Evolutionary conservation across 2,888 invertebrate genomes (phyloP), one percentile per base, ranked within the genome.

Genomic region (Lasioglossum pauxillum): DNA sequence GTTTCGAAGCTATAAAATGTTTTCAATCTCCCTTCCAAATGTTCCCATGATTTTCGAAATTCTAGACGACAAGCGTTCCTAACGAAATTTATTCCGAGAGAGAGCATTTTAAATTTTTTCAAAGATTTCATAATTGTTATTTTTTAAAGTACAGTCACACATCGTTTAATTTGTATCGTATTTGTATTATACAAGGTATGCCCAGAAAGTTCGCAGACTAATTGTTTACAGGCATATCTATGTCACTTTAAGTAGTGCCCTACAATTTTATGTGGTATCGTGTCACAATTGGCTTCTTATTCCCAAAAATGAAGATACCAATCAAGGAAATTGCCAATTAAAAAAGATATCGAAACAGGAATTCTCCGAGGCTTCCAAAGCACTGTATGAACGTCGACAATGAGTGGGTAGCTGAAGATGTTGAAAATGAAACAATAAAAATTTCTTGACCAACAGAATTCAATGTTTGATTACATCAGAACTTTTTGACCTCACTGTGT

Each of bases 1-100:
- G 71, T 74, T 46, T 74, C 75, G 12, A 75, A 78, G 72, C 78
- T 81, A 27, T 16, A 64, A 27, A 64, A 64, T 31, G 2, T 31
- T 27, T 16, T 5, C 60, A 2, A 31, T 16, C 7, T 27, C 27
- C 12, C 27, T 31, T 16, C 31, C 31, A 7, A 64, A 64, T 31
- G n/a, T 27, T 27, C 10, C 12, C 60, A 60, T 14, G 12, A 16
- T 31, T 16, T 31, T 64, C 27, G 2, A 31, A 64, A 64, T 64
- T 31, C 16, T 14, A 5, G 5, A 64, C 1, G 16, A 64, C 7
- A 16, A 27, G 14, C 14, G 14, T 5, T 14, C 49, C 4, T 0
- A 64, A 64, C 31, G 16, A 31, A 31, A 64, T 27, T 64, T 27
- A 64, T 7, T 60, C n/a, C 1, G 5, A 46, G 12, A 14, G 14